Conservation (phyloP, 2,797 vertebrate species). For the Cercopithecus diana region DNA sequence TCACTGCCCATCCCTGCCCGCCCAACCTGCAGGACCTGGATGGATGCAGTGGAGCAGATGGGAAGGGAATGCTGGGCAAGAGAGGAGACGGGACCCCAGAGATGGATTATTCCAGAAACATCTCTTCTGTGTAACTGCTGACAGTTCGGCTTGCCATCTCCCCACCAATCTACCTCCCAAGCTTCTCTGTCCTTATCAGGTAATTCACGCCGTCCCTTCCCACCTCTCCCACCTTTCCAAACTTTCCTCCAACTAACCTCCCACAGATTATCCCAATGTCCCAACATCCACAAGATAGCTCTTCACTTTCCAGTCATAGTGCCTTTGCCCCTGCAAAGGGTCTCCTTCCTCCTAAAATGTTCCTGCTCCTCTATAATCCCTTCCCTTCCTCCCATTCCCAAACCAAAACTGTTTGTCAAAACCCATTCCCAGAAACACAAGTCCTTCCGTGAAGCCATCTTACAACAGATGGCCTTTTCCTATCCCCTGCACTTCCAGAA, state of each 20-base stretch:
- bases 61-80: neutral
- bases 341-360: neutral
- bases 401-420: neutral
- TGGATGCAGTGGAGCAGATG: neutral
- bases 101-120: neutral
- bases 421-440: constrained; percentile 17
- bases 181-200: neutral
- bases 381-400: neutral
- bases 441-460: neutral
- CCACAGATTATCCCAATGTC: neutral
- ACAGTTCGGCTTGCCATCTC: neutral
- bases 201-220: neutral
- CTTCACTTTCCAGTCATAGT: neutral
- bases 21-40: neutral
- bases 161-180: neutral
- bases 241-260: neutral
- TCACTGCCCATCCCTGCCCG: neutral
- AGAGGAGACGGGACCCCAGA: neutral
- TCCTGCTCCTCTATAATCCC: neutral
- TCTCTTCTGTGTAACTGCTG: neutral
- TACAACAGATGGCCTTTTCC: neutral
- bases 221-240: neutral
- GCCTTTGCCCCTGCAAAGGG: neutral
- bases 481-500: neutral
- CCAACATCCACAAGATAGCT: neutral